Conservation (phyloP, 2,888 invertebrate species). For the Idaea straminata region DNA sequence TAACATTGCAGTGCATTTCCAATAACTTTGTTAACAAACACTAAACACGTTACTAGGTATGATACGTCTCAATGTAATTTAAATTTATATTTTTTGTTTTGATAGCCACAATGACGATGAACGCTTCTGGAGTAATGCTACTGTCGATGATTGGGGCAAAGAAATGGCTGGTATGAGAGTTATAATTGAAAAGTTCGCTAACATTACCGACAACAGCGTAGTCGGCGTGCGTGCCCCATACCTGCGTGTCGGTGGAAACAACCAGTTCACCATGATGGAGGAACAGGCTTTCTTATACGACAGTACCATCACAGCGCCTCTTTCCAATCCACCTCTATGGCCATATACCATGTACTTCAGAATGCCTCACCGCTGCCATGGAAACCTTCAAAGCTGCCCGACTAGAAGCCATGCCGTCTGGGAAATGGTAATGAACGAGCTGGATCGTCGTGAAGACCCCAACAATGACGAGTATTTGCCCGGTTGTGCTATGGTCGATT, state of each 20-base stretch:
- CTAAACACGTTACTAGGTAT: background rate
- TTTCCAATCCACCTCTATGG: conserved; percentile 96
- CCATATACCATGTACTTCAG: conserved; percentile 99
- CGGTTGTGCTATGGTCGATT: conserved; percentile 97
- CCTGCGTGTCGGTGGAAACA: conserved; percentile 94
- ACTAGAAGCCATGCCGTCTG: conserved; percentile 96
- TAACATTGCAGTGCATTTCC: background rate
- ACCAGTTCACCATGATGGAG: conserved; percentile 98
- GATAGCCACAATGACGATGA: conserved; percentile 93
- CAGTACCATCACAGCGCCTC: conserved; percentile 95
- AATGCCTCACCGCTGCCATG: conserved; percentile 96
- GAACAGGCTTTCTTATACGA: conserved; percentile 97
- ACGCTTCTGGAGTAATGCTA: conserved; percentile 95
- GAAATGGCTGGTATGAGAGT: conserved; percentile 97
- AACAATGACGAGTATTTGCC: conserved; percentile 93
- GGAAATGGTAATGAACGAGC: conserved; percentile 98
- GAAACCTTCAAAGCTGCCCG: conserved; percentile 94
- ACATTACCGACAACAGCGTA: conserved; percentile 94
- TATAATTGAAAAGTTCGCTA: conserved; percentile 93
- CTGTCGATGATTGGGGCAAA: conserved; percentile 95
- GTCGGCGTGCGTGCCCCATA: conserved; percentile 95
- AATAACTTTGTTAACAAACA: background rate
- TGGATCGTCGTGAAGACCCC: conserved; percentile 95
- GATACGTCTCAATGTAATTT: conserved; percentile 5
- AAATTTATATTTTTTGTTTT: conserved; percentile 15